These are phyloP conservation scores for Tenthredo livida DNA, from an alignment of 2,888 invertebrate species.

Conservation along the genomic window DNA sequence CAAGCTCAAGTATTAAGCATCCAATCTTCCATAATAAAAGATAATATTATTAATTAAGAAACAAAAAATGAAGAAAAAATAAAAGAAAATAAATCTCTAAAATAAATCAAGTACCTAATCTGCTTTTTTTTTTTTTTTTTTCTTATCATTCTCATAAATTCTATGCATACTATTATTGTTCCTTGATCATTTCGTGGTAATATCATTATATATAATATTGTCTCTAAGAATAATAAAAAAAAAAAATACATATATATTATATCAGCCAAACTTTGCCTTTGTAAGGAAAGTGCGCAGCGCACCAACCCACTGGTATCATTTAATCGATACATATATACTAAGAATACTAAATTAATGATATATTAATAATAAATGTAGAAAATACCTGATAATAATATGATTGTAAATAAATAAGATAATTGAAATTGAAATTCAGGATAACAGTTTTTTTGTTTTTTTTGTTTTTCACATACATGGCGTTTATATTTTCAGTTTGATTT, in stretches of 20 bases:
- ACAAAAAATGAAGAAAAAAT: too few relatives aligned
- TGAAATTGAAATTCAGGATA: neutral
- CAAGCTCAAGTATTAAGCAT: slow-evolving; percentile 50
- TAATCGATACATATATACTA: neutral
- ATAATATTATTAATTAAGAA: neutral
- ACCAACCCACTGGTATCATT: neutral
- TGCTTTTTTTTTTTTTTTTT: neutral
- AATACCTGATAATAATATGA: neutral
- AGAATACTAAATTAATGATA: slow-evolving; percentile 8
- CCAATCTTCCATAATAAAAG: neutral
- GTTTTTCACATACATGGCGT: neutral
- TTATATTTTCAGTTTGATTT: slow-evolving; percentile 39
- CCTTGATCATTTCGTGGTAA: slow-evolving; percentile 48
- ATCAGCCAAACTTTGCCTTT: neutral
- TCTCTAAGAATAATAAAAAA: slow-evolving; percentile 2
- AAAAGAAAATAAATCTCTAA: neutral
- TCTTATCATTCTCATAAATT: slow-evolving; percentile 17
- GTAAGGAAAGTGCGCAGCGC: neutral
- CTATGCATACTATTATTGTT: slow-evolving; percentile 40
- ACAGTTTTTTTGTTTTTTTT: too few relatives aligned
- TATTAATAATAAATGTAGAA: neutral
- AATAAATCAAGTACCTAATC: neutral
- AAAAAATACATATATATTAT: neutral
- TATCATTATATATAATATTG: slow-evolving; percentile 20
- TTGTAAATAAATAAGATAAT: slow-evolving; percentile 44